Base-by-base conservation (phyloP, 2,797 vertebrate genomes). In the Echeneis naucrates region DNA sequence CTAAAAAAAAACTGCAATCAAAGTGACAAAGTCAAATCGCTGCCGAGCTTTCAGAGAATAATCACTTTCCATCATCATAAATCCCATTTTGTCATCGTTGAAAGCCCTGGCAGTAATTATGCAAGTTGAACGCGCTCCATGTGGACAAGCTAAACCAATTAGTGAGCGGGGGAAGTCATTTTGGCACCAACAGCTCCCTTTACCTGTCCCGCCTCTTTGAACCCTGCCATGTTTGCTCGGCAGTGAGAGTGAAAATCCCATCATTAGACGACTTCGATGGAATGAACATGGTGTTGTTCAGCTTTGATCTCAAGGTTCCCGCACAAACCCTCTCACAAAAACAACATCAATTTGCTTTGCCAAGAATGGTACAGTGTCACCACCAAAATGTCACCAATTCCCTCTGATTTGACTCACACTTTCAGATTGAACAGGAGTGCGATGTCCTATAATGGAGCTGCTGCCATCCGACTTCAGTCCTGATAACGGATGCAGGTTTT, bases 21-120 rank as follows among this genome's bases (percentile, higher is more conserved):
- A 88, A 87, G 68, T 83, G 89, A 83, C 81, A 88, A 66, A 89
- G 87, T 89, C 72, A 80, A 80, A 84, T 47, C 23, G 84, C 70
- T 60, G 75, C 45, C 1, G 57, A 56, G 64, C 76, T 72, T 40
- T 37, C 24, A 9, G 38, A 40, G 69, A 72, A 75, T 64, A 77
- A 83, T 83, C 62, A 1, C 33, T 2, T 71, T 78, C 75, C 81
- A 60, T 85, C 72, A 79, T 57, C 72, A 79, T 57, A 35, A 70
- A 73, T 65, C 68, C 66, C 75, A 47, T 75, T 81, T 40, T 51
- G 47, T 55, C 24, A 12, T 19, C 40, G 38, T 23, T 68, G 57
- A 75, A 74, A 70, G 82, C 68, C 52, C 64, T n/a, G 71, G 63
- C 80, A 65, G 86, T 89, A 85, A 91, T 88, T 83, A 82, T 57